Evolutionary conservation across 1,140 invertebrate genomes (phyloP).

Genomic region (Drosophila littoralis): DNA sequence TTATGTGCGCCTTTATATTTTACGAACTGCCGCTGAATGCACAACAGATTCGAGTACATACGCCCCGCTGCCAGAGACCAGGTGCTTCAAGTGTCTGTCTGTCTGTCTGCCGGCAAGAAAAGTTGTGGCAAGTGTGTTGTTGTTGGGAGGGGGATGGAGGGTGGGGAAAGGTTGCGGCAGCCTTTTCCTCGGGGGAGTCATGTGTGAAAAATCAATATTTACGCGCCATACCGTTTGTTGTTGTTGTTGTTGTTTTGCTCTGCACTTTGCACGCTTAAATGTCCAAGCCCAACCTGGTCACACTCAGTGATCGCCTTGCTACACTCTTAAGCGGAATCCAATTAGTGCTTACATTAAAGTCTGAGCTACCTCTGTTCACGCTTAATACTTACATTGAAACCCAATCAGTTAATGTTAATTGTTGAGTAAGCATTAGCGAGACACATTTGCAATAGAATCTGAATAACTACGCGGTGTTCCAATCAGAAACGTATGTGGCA

Average conservation of each 20-base stretch:
- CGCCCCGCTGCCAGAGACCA: constrained; percentile 23
- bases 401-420: no score
- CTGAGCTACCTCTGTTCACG: no score
- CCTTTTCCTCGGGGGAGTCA: constrained; percentile 40
- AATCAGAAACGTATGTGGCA: neutral
- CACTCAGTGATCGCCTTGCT: constrained; percentile 9
- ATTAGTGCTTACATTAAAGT: no score
- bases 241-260: constrained; percentile 26
- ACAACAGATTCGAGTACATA: constrained; percentile 34
- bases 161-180: constrained; percentile 8
- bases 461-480: neutral
- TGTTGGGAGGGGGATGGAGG: neutral
- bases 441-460: no score
- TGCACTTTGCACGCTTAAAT: constrained; percentile 19
- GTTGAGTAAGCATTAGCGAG: no score
- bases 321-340: no score
- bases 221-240: constrained; percentile 40
- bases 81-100: constrained; percentile 56
- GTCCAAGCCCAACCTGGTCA: neutral
- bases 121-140: constrained; percentile 26
- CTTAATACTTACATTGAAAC: no score
- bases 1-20: constrained; percentile 53
- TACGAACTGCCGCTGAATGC: constrained; percentile 60
- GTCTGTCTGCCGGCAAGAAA: constrained; percentile 28
- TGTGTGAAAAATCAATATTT: constrained; percentile 80